These are phyloP conservation scores for Zoroaster sp. DNA, from an alignment of 53 echinoderm and acorn worm species.

Conservation along the genomic window DNA sequence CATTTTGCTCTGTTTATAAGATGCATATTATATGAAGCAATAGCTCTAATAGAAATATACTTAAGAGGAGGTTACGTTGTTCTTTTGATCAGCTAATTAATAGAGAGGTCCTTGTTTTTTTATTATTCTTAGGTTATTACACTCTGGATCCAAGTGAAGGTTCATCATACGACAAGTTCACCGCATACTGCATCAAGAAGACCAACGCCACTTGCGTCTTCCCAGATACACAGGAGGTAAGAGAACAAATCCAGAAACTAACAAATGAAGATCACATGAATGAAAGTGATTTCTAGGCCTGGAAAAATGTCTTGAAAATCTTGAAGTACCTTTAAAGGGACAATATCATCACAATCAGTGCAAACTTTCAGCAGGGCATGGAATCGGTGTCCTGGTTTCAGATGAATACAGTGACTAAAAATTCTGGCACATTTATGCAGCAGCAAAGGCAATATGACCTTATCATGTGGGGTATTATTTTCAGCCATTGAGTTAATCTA, in stretches of 20 bases:
- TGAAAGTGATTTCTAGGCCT: too few species aligned
- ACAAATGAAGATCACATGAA: too few species aligned
- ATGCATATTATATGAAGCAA: background rate
- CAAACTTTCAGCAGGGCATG: background rate
- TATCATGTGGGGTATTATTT: too few species aligned
- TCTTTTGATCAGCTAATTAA: background rate
- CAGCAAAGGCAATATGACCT: too few species aligned
- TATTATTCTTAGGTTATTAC: constrained; percentile 58
- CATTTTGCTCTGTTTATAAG: too few species aligned
- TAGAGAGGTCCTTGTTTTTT: background rate
- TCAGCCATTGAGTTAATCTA: too few species aligned
- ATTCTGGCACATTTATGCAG: too few species aligned
- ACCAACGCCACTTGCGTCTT: constrained; percentile 62
- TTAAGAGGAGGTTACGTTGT: background rate
- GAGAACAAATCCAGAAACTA: background rate
- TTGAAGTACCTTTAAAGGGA: background rate
- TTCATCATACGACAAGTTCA: constrained; percentile 79
- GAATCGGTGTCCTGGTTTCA: background rate
- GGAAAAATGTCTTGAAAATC: background rate
- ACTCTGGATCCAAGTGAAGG: constrained; percentile 96
- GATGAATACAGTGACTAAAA: too few species aligned
- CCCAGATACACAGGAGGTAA: constrained; percentile 24
- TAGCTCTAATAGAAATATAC: background rate
- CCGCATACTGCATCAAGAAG: constrained; percentile 70
- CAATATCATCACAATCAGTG: background rate